Evolutionary conservation across 2,797 vertebrate species (phyloP), one percentile per base, ranked within the genome.

Genomic region (Sylvia borin): DNA sequence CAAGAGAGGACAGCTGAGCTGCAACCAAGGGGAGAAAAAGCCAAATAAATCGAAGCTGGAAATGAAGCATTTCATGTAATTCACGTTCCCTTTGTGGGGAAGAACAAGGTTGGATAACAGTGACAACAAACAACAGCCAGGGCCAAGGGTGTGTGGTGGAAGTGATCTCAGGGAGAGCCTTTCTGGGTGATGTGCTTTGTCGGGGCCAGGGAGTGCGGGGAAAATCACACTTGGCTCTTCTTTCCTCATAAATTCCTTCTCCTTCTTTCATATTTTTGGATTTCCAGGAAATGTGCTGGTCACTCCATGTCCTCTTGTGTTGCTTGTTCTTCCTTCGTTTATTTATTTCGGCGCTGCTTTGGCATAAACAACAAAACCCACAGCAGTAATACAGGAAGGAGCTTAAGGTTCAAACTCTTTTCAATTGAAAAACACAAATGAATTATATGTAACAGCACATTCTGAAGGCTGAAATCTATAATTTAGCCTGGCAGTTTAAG

Each of bases 401-500:
- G 36, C 3, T n/a, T 25, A 77, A 84, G 40, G 27, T 68, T 88
- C 57, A 50, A 58, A 5, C 10, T 61, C 57, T 92, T 95, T 91
- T 73, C 4, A 4, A 2, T 8, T 8, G 14, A 67, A 92, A 87
- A 94, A n/a, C 58, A 91, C 58, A 85, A 88, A 90, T 66, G 84
- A 93, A 92, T 67, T 74, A 66, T 67, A 76, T 80, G 88, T 47
- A 32, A 38, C 73, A 74, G 67, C 34, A 73, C 88, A 87, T 92
- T 95, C 73, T 88, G 89, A 94, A 88, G 85, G 79, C 40, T 85
- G 55, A 91, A 84, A 85, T 84, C 93, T 70, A 50, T 94, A 73
- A 96, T 91, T 94, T 88, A 95, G 36, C 42, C 75, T 89, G 88
- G 95, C 88, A 75, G 94, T 92, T 93, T 90, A 85, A 96, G 92